These are phyloP conservation scores for Nasonia giraulti DNA, from an alignment of 1,140 invertebrate species.

Conservation along the genomic window DNA sequence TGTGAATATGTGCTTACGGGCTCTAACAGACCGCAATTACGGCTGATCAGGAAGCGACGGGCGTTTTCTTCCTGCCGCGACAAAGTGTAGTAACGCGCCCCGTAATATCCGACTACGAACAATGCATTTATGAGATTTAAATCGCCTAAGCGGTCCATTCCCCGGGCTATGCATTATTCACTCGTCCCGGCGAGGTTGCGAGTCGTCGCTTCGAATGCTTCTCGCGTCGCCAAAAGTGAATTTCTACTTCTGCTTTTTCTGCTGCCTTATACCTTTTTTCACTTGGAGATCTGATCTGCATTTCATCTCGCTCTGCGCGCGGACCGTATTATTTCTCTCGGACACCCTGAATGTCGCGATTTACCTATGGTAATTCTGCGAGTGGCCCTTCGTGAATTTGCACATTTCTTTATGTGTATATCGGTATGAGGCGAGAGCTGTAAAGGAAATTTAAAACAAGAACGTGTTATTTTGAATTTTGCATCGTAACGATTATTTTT, in stretches of 20 bases:
- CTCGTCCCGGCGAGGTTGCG: constrained; percentile 53
- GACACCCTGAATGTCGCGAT: not conserved
- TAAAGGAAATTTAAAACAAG: not conserved
- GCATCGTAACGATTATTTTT: too few relatives aligned
- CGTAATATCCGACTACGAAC: constrained; percentile 51
- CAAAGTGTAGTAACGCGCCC: constrained; percentile 46
- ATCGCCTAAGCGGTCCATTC: constrained; percentile 73
- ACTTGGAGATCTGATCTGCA: constrained; percentile 35
- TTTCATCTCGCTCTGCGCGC: constrained; percentile 37
- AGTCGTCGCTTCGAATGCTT: constrained; percentile 67
- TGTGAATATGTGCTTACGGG: not conserved
- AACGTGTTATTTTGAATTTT: too few relatives aligned
- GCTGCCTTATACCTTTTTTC: constrained; percentile 7
- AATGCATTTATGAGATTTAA: constrained; percentile 74
- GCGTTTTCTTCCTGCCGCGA: constrained; percentile 52
- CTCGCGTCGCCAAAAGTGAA: constrained; percentile 53
- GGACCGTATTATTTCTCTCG: constrained; percentile 43
- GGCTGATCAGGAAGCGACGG: not conserved
- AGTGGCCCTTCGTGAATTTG: not conserved
- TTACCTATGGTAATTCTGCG: not conserved
- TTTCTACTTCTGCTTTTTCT: constrained; percentile 28
- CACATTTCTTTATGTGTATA: not conserved
- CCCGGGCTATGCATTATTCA: constrained; percentile 71
- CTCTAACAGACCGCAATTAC: not conserved
- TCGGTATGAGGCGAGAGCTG: not conserved